Evolutionary conservation across 2,113 vertebrate genomes (phyloP), one percentile per base, ranked within the genome.

Genomic region (Nothoprocta pentlandii): DNA sequence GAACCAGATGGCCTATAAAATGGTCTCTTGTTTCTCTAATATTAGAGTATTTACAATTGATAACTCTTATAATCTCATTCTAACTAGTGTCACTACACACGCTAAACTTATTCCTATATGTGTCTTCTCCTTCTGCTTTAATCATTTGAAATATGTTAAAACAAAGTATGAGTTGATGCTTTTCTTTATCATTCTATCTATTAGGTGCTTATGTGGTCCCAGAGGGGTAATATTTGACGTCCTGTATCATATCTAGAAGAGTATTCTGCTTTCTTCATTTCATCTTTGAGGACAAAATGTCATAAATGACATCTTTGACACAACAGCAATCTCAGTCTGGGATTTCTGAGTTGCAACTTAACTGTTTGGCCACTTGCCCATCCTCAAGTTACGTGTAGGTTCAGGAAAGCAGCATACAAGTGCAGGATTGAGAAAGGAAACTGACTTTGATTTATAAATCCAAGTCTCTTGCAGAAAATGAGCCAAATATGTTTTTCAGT

Each of bases 61-160:
- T 19, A 82, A 42, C 23, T 39, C 39, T 92, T 75, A 74, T 87
- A 89, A 91, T 89, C 25, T 87, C 34, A 61, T 93, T 89, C 20
- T 54, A 64, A 5, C 16, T 70, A 19, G 23, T 15, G 23, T 30
- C 46, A 64, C 17, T 79, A 47, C 19, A 44, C 46, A 91, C 74
- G 20, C 12, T 82, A 68, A 89, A 70, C 5, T 84, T 94, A 58
- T 34, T 86, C 59, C 12, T 79, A 12, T 42, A 23, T 53, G 30
- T 71, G 41, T 56, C 62, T 80, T 25, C 70, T 42, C 26, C 62
- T 61, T 36, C 44, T 74, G 39, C 20, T 76, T 87, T 23, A 22
- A 22, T 74, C 14, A 80, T 67, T 26, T 41, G 80, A 92, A 85
- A 67, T 3, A 91, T n/a, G 42, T 75, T 51, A 76, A 76, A 61